Evolutionary conservation across 2,888 invertebrate species (phyloP).

Genomic region (Eristalinus aeneus): DNA sequence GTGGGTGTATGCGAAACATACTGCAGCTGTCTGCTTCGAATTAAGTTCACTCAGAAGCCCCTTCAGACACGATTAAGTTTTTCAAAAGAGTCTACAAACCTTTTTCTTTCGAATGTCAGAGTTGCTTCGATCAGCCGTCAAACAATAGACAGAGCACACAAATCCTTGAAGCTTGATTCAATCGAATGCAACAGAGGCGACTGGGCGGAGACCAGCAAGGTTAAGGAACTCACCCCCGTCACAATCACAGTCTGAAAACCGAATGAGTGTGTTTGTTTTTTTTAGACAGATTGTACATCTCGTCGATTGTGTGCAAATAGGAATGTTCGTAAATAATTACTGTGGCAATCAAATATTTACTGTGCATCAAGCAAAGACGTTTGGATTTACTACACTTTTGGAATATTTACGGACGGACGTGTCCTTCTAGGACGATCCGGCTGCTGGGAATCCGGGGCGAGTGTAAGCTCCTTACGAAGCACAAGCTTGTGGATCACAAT

Average conservation of each 20-base stretch:
- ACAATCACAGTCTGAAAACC: too few relatives aligned
- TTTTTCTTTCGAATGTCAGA: neutral
- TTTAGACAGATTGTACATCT: neutral
- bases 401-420: neutral
- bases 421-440: neutral
- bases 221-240: too few relatives aligned
- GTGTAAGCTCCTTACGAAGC: neutral
- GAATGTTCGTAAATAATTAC: neutral
- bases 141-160: neutral
- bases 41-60: neutral
- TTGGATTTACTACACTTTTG: neutral
- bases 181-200: neutral
- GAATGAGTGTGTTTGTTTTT: neutral
- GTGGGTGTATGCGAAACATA: neutral
- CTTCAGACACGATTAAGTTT: constrained; percentile 2
- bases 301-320: neutral
- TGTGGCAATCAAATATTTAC: neutral
- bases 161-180: neutral
- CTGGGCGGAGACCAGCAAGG: neutral
- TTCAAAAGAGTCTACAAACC: neutral
- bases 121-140: neutral
- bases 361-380: neutral
- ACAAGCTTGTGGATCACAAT: neutral
- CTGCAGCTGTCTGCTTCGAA: neutral
- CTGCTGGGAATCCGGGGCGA: neutral